phyloP scores from a whole-genome alignment of 1,140 invertebrate species.

The Sitobion miscanthi region DNA sequence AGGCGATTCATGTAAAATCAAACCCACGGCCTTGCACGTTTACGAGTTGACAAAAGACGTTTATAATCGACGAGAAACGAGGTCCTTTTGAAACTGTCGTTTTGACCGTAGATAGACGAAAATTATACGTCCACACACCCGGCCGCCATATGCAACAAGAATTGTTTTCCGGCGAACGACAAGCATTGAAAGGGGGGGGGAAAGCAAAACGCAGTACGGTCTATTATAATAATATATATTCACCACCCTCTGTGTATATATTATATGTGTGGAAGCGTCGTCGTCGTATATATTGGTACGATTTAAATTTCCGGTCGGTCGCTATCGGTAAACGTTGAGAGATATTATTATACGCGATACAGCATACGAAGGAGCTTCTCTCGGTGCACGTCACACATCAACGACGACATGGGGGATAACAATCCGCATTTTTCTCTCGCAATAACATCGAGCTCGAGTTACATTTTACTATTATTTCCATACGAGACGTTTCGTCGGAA shows the following conservation, averaged over 20 bases:
- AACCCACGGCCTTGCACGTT: not conserved
- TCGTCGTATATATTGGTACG: not conserved
- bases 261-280: not conserved
- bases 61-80: not conserved
- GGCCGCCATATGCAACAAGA: not conserved
- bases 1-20: not conserved
- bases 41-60: not conserved
- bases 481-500: conserved; percentile 4
- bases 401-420: not conserved
- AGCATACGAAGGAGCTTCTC: not conserved
- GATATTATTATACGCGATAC: conserved; percentile 31
- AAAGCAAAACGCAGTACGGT: not conserved
- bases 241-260: not conserved
- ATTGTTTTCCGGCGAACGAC: not conserved
- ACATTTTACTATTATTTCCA: conserved; percentile 19
- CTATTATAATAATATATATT: conserved; percentile 8
- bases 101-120: not conserved
- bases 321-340: conserved; percentile 29
- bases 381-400: conserved; percentile 29
- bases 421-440: conserved; percentile 39
- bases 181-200: not conserved
- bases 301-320: conserved; percentile 54
- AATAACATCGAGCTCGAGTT: not conserved
- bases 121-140: not conserved
- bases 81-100: not conserved